A percentile compares a stretch with the other conserved stretches of the same genome.
Conservation (phyloP, 2,888 invertebrate species). For the Noctua fimbriata region DNA sequence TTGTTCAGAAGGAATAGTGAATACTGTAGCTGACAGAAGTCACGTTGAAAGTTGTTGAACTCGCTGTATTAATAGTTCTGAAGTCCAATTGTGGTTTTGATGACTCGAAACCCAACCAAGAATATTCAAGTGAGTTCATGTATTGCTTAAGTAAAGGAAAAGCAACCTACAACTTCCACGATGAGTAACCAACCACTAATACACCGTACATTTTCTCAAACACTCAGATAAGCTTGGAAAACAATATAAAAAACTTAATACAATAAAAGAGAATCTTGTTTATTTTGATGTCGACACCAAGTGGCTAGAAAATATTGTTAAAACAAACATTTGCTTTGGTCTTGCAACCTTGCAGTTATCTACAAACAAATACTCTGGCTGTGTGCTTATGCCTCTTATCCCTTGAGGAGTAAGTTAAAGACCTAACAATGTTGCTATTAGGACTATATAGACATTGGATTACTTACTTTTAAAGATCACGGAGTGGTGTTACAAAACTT, state of each 20-base stretch:
- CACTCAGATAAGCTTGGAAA: slow-evolving; percentile 64
- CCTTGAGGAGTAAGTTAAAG: slow-evolving; percentile 58
- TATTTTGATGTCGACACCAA: slow-evolving; percentile 88
- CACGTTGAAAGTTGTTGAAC: neutral
- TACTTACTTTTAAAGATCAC: neutral
- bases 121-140: slow-evolving; percentile 5
- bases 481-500: slow-evolving; percentile 5
- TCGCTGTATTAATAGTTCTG: neutral
- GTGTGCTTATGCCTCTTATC: slow-evolving; percentile 57
- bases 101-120: slow-evolving; percentile 14
- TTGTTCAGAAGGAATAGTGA: neutral
- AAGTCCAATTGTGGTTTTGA: slow-evolving; percentile 17
- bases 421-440: slow-evolving; percentile 29
- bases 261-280: slow-evolving; percentile 78
- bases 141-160: neutral
- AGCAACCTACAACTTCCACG: slow-evolving; percentile 11
- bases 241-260: slow-evolving; percentile 68
- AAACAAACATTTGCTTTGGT: slow-evolving; percentile 83
- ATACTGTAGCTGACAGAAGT: neutral
- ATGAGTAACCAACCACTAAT: slow-evolving; percentile 26
- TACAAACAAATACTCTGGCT: slow-evolving; percentile 61
- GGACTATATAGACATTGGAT: neutral
- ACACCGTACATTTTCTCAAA: slow-evolving; percentile 34
- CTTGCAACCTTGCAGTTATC: slow-evolving; percentile 70
- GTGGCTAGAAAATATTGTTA: slow-evolving; percentile 88